Evolutionary conservation across 2,797 vertebrate genomes (phyloP), one percentile per base, ranked within the genome.

Genomic region (Monodelphis domestica): DNA sequence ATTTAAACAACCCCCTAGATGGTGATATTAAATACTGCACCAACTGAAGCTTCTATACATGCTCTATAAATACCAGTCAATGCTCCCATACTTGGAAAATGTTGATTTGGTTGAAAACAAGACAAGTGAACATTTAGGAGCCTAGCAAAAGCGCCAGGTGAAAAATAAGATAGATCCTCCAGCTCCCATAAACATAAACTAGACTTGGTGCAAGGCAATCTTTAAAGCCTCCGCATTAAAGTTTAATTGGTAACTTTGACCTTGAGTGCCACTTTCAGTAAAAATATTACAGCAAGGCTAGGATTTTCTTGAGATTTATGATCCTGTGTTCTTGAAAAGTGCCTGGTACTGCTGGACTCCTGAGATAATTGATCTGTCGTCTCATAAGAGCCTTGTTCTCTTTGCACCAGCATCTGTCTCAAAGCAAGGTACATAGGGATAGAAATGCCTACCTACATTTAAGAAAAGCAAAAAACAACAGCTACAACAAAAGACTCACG

Each of bases 291-390:
- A 70, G 29, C 1, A 33, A 63, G 54, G 50, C 94, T 96, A 78
- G 45, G 93, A 95, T 97, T 97, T 94, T 78, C 95, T 95, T 94
- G 55, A 96, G 70, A 96, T 96, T 94, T 88, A 95, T 91, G 90
- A 92, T 95, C 90, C 96, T 95, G 91, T 38, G 52, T 51, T 96
- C 93, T 95, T 96, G 95, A 96, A 97, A 97, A 97, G 92, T 94
- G 95, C 94, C 94, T 93, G 92, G 88, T 78, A 95, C 94, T 93
- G 95, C 10, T 1, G 5, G 91, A 94, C 57, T 93, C 90, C 96
- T 97, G 95, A 98, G 97, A 97, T 90, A 98, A 97, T 89, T 91
- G 96, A 97, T 97, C 95, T 94, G 70, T 93, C 95, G 59, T 93
- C 94, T 94, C 91, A 94, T 91, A 84, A 6, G 97, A 97, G 94